phyloP scores from a whole-genome alignment of 2,113 vertebrate genomes.

The Phainopepla nitens region DNA sequence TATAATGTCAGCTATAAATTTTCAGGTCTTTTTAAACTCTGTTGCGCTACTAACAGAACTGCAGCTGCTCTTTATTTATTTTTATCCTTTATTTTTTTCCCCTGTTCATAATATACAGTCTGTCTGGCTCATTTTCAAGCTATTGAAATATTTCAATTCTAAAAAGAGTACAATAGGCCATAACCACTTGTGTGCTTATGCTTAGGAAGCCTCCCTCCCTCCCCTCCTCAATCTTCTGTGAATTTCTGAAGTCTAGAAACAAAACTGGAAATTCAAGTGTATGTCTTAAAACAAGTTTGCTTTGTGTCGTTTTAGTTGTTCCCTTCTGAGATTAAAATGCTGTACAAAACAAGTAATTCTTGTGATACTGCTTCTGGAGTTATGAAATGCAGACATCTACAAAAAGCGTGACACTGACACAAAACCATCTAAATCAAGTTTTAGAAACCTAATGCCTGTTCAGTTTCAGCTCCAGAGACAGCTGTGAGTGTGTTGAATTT shows the following conservation, averaged over 20 bases:
- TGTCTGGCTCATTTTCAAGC: slow-evolving; percentile 43
- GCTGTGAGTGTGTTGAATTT: neutral
- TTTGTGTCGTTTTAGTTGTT: neutral
- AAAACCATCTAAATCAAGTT: neutral
- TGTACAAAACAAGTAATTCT: neutral
- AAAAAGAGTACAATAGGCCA: slow-evolving; percentile 18
- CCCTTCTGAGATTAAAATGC: neutral
- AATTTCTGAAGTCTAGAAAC: neutral
- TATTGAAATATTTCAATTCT: slow-evolving; percentile 39
- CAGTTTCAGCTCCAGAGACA: neutral
- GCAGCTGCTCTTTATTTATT: slow-evolving; percentile 50
- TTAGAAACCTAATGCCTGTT: neutral
- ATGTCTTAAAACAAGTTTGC: neutral
- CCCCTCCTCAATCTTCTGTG: neutral
- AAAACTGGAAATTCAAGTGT: neutral
- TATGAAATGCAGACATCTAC: neutral
- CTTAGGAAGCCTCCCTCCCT: neutral
- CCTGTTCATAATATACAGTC: neutral
- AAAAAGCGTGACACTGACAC: neutral
- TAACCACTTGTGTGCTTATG: neutral
- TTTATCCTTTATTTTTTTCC: neutral
- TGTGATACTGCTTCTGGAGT: neutral
- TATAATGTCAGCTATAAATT: neutral
- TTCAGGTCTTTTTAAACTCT: slow-evolving; percentile 36
- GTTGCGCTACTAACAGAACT: neutral